Evolutionary conservation across 1,140 invertebrate genomes (phyloP).

Genomic region (Pogonus chalceus): DNA sequence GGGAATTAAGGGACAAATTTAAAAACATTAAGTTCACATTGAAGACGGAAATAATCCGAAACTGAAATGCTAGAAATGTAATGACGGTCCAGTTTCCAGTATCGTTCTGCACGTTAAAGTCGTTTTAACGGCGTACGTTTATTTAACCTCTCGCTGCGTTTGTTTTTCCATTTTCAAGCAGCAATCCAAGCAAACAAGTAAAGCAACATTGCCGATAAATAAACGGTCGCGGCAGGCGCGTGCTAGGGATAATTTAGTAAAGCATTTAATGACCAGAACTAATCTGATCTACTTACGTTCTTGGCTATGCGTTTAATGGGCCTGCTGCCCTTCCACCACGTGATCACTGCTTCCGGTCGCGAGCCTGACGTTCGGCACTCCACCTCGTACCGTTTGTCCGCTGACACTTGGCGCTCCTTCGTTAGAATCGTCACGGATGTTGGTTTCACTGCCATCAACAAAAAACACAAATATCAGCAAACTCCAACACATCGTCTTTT

Average conservation of each 20-base stretch:
- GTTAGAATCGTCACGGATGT: constrained; percentile 66
- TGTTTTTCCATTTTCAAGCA: background rate
- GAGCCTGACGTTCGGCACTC: constrained; percentile 75
- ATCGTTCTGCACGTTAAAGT: background rate
- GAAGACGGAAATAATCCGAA: too few species aligned
- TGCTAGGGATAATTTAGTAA: constrained; percentile 4
- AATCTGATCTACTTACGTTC: constrained; percentile 51
- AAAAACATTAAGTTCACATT: too few species aligned
- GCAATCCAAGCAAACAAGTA: background rate
- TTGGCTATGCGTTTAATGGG: constrained; percentile 66
- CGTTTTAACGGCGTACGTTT: background rate
- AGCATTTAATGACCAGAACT: constrained; percentile 5
- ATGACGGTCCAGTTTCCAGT: too few species aligned
- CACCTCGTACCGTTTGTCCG: constrained; percentile 71
- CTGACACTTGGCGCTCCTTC: constrained; percentile 65
- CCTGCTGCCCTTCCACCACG: constrained; percentile 75
- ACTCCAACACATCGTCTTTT: too few species aligned
- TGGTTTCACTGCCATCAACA: constrained; percentile 70
- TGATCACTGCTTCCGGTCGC: constrained; percentile 68
- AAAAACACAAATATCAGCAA: too few species aligned
- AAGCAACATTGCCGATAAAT: background rate
- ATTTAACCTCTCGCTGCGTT: background rate
- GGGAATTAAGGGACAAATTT: too few species aligned
- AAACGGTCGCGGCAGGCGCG: background rate
- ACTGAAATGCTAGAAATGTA: too few species aligned